phyloP scores from a whole-genome alignment of 1,140 invertebrate genomes.

The Oncopodura yosiiana region DNA sequence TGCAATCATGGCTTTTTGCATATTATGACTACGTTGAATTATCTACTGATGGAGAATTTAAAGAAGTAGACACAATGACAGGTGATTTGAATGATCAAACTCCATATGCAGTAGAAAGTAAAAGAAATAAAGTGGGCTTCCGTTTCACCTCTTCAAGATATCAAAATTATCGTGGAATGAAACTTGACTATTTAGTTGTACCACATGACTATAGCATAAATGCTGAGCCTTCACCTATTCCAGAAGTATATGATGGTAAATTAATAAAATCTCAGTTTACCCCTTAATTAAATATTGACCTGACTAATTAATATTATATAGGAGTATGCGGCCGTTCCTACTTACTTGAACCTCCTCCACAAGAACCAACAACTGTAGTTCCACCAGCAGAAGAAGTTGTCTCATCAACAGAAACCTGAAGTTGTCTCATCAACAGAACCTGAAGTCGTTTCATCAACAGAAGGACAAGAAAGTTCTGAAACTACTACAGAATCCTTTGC shows the following conservation, averaged over 20 bases:
- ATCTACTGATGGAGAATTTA: constrained; percentile 30
- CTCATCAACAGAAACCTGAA: constrained; percentile 17
- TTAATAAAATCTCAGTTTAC: too few species aligned
- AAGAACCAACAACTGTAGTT: too few species aligned
- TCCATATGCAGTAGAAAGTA: constrained; percentile 27
- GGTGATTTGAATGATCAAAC: constrained; percentile 34
- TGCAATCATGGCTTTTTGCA: constrained; percentile 35
- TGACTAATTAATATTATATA: too few species aligned
- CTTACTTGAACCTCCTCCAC: too few species aligned
- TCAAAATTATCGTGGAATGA: constrained; percentile 34
- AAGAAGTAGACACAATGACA: constrained; percentile 25
- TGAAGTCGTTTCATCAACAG: constrained; percentile 16
- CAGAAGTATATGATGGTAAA: not conserved
- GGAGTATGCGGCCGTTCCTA: too few species aligned
- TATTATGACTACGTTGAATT: constrained; percentile 35
- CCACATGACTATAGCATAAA: not conserved
- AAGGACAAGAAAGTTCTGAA: too few species aligned
- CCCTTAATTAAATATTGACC: too few species aligned
- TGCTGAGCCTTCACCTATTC: not conserved
- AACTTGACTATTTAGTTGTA: constrained; percentile 34
- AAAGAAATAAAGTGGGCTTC: constrained; percentile 30
- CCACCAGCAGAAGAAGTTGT: too few species aligned
- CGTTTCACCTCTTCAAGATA: constrained; percentile 32
- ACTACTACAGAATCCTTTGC: too few species aligned
- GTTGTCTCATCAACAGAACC: constrained; percentile 10